These are phyloP conservation scores for Sebastes oblongus DNA, from an alignment of 2,797 vertebrate genomes.

Conservation along the genomic window DNA sequence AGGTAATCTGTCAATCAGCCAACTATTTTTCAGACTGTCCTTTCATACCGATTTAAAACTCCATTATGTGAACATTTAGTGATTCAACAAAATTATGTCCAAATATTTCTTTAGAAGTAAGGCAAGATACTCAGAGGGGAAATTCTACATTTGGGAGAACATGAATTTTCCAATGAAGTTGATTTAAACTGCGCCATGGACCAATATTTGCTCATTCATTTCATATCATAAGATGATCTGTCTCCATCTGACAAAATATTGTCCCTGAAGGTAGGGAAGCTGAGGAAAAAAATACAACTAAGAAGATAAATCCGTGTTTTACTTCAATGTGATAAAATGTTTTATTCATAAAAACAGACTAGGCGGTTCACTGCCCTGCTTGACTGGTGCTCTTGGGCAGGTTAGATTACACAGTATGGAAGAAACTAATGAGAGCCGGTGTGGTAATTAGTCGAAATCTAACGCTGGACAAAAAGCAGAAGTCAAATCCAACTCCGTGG, in stretches of 20 bases:
- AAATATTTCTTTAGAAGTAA: not conserved
- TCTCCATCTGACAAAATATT: conserved; percentile 16
- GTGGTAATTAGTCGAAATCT: not conserved
- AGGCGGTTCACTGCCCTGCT: not conserved
- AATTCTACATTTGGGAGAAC: not conserved
- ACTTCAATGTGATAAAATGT: not conserved
- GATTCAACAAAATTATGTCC: conserved; percentile 7
- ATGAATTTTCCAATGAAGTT: conserved; percentile 5
- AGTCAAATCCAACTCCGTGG: not conserved
- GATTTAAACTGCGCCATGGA: conserved; percentile 14
- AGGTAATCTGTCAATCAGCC: conserved; percentile 10
- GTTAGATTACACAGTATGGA: not conserved
- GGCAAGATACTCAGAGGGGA: not conserved
- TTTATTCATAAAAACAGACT: not conserved
- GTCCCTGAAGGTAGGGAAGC: not conserved
- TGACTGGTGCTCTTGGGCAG: not conserved
- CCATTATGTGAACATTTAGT: not conserved
- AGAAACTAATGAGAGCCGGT: conserved; percentile 1
- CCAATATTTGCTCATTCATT: conserved; percentile 19
- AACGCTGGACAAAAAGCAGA: not conserved
- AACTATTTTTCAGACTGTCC: not conserved
- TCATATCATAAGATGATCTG: conserved; percentile 3
- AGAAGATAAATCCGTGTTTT: conserved; percentile 4
- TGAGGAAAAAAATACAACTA: not conserved
- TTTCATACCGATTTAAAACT: not conserved